A percentile compares a stretch with the other conserved stretches of the same genome.
phyloP scores from a whole-genome alignment of 2,888 invertebrate species.

The Chorisops tibialis region DNA sequence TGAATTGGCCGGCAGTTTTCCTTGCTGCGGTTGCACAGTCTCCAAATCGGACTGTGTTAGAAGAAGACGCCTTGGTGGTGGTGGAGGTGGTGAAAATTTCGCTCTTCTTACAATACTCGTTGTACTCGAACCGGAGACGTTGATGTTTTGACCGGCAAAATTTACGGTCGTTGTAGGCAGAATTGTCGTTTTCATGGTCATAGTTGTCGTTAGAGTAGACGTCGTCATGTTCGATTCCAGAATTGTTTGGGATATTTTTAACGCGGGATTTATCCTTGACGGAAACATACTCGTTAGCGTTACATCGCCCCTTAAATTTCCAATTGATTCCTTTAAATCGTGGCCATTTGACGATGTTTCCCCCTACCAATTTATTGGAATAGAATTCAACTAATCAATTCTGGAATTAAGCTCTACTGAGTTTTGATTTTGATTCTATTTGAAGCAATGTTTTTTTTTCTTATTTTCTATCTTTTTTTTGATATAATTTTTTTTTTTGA shows the following conservation, averaged over 20 bases:
- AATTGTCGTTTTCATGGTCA: slow-evolving; percentile 38
- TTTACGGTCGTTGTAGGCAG: slow-evolving; percentile 49
- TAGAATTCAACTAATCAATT: slow-evolving; percentile 53
- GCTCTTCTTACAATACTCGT: slow-evolving; percentile 48
- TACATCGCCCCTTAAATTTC: slow-evolving; percentile 49
- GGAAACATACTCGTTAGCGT: slow-evolving; percentile 8
- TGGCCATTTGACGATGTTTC: slow-evolving; percentile 54
- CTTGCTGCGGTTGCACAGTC: not conserved
- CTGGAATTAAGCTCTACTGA: slow-evolving; percentile 38
- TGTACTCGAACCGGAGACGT: slow-evolving; percentile 58
- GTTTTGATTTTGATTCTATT: slow-evolving; percentile 9
- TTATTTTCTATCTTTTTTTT: not conserved
- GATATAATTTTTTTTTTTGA: slow-evolving; percentile 30
- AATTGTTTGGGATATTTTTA: slow-evolving; percentile 3
- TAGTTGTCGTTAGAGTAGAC: slow-evolving; percentile 16
- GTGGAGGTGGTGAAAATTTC: slow-evolving; percentile 44
- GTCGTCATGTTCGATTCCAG: slow-evolving; percentile 4
- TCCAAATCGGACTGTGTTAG: slow-evolving; percentile 38
- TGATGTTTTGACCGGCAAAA: slow-evolving; percentile 41
- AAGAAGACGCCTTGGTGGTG: slow-evolving; percentile 50
- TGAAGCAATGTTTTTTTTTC: too few species aligned
- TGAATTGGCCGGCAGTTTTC: not conserved
- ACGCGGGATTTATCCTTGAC: not conserved
- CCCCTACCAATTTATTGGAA: slow-evolving; percentile 55
- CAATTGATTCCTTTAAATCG: slow-evolving; percentile 53